Base-by-base conservation (phyloP, 2,797 vertebrate genomes). In the Rhinophrynus dorsalis region DNA sequence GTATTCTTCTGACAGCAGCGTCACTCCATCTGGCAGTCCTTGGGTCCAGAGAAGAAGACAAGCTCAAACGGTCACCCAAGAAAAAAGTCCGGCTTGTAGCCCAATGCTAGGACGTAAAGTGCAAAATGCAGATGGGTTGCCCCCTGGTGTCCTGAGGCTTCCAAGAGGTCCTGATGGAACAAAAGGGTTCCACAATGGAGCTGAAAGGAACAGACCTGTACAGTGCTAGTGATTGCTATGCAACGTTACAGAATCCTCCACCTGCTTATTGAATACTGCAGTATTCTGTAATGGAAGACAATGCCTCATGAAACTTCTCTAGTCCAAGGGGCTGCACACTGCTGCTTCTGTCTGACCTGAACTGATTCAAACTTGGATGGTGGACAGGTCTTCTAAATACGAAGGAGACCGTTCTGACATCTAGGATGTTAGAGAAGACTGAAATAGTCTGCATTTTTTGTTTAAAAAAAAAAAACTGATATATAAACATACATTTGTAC, bases 1-100 rank as follows among this genome's bases (percentile, higher is more conserved):
- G 86, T 96, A 97, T 79, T 99, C 96, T 13, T 98, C 96, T 0
- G 97, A 99, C 75, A 98, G 96, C 80, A 98, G 96, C 65, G 78
- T 90, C 74, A 98, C 97, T 0, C 96, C 97, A 1, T 98, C 91
- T 0, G 91, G 94, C 15, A 98, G 97, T 74, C 97, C 96, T 0
- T 99, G 97, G 97, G 95, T 98, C 1, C 97, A 94, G 75, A 90
- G 96, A 12, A 90, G 97, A 55, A 88, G 92, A 75, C 96, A 95
- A 78, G 95, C 85, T 0, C 87, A 88, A 58, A 82, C 92, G 74
- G 89, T 90, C 0, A 92, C 90, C 0, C 94, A 92, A 79, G 95
- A 98, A 84, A 96, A 89, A 82, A 98, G 94, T 44, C 95, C 96
- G 0, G 81, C 89, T 0, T 90, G 91, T 1, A 99, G 96, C 66